Base-by-base conservation (phyloP, 2,113 vertebrate species). In the Fukomys damarensis region DNA sequence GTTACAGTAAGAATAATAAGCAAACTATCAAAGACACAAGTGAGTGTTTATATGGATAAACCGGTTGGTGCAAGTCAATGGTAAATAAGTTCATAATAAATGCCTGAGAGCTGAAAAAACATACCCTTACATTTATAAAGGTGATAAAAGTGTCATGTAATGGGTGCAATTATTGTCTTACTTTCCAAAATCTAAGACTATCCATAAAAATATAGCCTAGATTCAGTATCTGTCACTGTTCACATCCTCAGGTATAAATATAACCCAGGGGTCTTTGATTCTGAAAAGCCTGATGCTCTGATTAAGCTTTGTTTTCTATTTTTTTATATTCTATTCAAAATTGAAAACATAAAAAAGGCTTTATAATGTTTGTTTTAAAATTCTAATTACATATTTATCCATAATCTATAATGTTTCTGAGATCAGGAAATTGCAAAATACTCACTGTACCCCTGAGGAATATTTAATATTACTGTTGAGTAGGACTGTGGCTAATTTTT, bases 341-440 rank as follows among this genome's bases (percentile, higher is more conserved):
- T 84, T 91, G 91, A 95, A 96, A 86, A 80, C 79, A 86, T 72
- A 77, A 96, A 96, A 95, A 95, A 95, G 76, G 35, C 52, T 94
- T 95, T 80, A 82, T 92, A 63, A 91, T 87, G 49, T 70, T 76
- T 91, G 72, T 93, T 59, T 92, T 88, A 97, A 98, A 97, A 98
- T 94, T 95, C 96, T 97, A 96, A 98, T 98, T 92, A 93, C 81
- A 79, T 95, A 96, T 96, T 96, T 54, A 24, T 96, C 96, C 94
- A 49, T 97, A 93, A 96, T 86, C 92, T 86, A 98, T 96, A 84
- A 91, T 95, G 43, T 97, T 97, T n/a, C 92, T 89, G 7, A 94
- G 94, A 97, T 94, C 83, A 97, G 96, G 79, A 98, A 98, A 98
- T 98, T 97, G 80, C 95, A 74, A 98, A 97, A 97, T 82, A 12